phyloP scores from a whole-genome alignment of 2,113 vertebrate genomes.

The Etheostoma cragini region DNA sequence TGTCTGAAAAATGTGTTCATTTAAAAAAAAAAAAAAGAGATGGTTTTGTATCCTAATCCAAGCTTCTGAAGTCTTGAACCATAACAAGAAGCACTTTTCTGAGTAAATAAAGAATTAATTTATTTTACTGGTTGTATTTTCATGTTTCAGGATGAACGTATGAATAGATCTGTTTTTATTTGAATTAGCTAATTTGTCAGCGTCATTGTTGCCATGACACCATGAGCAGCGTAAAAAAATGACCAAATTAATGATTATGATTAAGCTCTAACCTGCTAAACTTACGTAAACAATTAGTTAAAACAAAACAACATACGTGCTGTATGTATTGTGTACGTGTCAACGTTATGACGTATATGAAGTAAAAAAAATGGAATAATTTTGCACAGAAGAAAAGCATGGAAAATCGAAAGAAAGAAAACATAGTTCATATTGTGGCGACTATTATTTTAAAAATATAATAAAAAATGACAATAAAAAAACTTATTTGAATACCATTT shows the following conservation, averaged over 20 bases:
- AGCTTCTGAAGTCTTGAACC: slow-evolving; percentile 5
- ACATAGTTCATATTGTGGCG: no score
- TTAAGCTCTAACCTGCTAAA: neutral
- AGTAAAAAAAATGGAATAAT: no score
- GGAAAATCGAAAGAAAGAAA: no score
- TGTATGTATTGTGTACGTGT: no score
- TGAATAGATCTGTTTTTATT: neutral
- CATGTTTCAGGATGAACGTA: neutral
- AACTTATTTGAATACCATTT: no score
- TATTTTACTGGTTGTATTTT: slow-evolving; percentile 15
- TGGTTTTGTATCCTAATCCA: slow-evolving; percentile 23
- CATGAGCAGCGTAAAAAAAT: neutral
- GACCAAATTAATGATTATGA: neutral
- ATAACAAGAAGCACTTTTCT: slow-evolving; percentile 14
- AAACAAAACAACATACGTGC: neutral
- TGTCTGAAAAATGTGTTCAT: neutral
- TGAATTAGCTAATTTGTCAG: neutral
- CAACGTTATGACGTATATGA: no score
- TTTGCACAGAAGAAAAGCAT: no score
- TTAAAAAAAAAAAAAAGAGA: neutral
- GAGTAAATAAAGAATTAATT: slow-evolving; percentile 50
- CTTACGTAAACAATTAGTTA: neutral
- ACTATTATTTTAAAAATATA: no score
- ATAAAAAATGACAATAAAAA: no score
- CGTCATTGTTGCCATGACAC: neutral